Evolutionary conservation across 2,888 invertebrate genomes (phyloP).

Genomic region (Ichneumoninae sp.): DNA sequence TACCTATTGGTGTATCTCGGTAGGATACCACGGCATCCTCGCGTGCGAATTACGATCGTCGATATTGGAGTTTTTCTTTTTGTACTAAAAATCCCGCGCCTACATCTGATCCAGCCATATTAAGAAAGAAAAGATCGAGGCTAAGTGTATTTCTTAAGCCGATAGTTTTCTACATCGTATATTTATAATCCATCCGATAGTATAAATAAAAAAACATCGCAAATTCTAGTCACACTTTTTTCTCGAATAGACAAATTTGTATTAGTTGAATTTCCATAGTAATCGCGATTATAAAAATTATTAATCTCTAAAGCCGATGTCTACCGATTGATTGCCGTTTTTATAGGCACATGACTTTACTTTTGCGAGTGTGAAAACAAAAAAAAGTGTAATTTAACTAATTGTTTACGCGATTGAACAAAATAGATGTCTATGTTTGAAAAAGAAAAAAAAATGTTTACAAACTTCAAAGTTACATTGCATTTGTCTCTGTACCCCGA

Average conservation of each 20-base stretch:
- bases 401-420: constrained; percentile 53
- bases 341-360: constrained; percentile 28
- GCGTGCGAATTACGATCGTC: neutral
- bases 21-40: neutral
- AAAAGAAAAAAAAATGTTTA: neutral
- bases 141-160: constrained; percentile 41
- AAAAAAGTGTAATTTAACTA: constrained; percentile 47
- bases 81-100: neutral
- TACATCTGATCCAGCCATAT: neutral
- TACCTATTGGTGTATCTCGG: neutral
- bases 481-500: neutral
- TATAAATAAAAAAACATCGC: constrained; percentile 43
- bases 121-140: constrained; percentile 6
- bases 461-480: neutral
- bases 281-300: constrained; percentile 1
- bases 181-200: constrained; percentile 55
- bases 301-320: constrained; percentile 4
- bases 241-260: constrained; percentile 60
- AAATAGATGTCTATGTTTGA: constrained; percentile 1
- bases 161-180: constrained; percentile 55
- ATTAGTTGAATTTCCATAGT: constrained; percentile 42
- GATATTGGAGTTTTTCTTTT: neutral
- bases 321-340: constrained; percentile 27
- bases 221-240: constrained; percentile 68
- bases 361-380: constrained; percentile 45